These are phyloP conservation scores for Orientallactaga bullata DNA, from an alignment of 2,113 vertebrate species.

Conservation along the genomic window DNA sequence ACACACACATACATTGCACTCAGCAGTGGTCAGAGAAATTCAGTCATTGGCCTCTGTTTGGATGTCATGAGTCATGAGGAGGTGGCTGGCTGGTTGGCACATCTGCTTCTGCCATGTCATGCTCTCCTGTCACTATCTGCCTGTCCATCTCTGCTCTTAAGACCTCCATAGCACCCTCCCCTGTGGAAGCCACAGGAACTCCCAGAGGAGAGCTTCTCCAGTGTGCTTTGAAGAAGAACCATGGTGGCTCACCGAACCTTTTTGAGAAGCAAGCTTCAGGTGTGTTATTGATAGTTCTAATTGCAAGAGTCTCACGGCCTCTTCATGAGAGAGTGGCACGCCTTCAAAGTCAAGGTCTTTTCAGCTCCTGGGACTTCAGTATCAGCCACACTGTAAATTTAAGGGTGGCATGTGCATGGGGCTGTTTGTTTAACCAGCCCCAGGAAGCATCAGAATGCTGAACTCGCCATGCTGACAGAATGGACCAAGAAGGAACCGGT, in stretches of 20 bases:
- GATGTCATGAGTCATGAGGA: no score
- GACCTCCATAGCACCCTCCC: not conserved
- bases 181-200: no score
- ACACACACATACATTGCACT: no score
- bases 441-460: not conserved
- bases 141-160: not conserved
- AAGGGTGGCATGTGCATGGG: accelerated
- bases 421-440: not conserved
- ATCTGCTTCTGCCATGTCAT: no score
- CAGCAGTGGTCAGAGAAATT: no score
- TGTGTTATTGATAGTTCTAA: not conserved
- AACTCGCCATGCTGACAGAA: accelerated
- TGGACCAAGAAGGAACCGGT: not conserved
- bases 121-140: no score
- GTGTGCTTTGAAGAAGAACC: not conserved
- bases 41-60: no score
- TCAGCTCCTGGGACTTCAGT: not conserved
- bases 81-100: no score
- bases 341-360: not conserved
- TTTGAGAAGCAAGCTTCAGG: no score
- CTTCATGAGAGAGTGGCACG: not conserved
- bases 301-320: not conserved
- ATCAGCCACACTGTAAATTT: not conserved
- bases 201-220: no score
- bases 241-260: not conserved